Evolutionary conservation across 2,888 invertebrate genomes (phyloP).

Genomic region (Epirrhoe alternata): DNA sequence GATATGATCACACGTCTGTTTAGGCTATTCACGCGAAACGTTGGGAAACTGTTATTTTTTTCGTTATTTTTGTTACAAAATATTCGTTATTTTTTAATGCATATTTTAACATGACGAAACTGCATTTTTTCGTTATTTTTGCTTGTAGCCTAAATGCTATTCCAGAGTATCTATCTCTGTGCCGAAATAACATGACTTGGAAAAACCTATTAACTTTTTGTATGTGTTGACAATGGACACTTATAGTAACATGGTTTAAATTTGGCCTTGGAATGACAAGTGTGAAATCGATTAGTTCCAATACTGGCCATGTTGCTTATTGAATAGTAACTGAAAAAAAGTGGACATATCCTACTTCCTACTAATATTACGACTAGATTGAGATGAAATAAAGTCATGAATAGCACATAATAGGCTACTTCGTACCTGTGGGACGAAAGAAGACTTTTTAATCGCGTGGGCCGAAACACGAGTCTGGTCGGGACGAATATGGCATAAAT

Average conservation of each 20-base stretch:
- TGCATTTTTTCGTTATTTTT: not conserved
- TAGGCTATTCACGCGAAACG: slow-evolving; percentile 24
- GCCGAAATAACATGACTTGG: not conserved
- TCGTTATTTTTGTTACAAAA: too few species aligned
- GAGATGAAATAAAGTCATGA: too few species aligned
- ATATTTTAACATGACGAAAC: not conserved
- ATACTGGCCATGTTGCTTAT: not conserved
- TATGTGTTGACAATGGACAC: slow-evolving; percentile 18
- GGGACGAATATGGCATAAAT: too few species aligned
- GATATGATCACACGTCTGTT: slow-evolving; percentile 9
- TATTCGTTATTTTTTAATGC: too few species aligned
- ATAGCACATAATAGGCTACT: too few species aligned
- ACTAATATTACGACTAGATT: too few species aligned
- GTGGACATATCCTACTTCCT: too few species aligned
- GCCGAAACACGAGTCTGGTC: too few species aligned
- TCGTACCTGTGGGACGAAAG: too few species aligned
- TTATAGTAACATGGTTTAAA: slow-evolving; percentile 16
- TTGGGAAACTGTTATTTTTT: slow-evolving; percentile 22
- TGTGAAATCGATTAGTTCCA: slow-evolving; percentile 19
- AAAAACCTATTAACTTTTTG: slow-evolving; percentile 15
- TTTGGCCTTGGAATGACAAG: slow-evolving; percentile 20
- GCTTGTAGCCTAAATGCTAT: too few species aligned
- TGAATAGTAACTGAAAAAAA: too few species aligned
- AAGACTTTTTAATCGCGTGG: too few species aligned
- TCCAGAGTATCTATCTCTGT: not conserved